Evolutionary conservation across 2,888 invertebrate genomes (phyloP), one percentile per base, ranked within the genome.

Genomic region (Germaria angustata): DNA sequence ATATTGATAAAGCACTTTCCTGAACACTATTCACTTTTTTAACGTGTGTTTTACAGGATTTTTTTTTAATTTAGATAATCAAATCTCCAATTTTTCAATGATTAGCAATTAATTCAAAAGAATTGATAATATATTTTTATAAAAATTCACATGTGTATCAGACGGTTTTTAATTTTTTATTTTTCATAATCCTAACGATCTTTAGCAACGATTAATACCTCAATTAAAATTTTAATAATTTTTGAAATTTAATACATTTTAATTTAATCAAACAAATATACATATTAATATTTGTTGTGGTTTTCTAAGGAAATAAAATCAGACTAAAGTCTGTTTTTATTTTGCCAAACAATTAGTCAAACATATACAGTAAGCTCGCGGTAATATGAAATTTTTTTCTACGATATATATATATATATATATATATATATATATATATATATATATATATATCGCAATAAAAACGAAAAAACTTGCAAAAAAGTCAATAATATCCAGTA

Each of bases 131-230:
- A 22, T 4, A 13, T 28, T 57, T 46, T 20, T 20, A 20, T 11
- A 46, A 15, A 41, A 17, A 9, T 20, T 41, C n/a, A 2, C 15
- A 4, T 41, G 17, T 17, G n/a, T 17, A 4, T 44, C 7, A 17
- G 1, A 44, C 0, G n/a, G 7, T 15, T 15, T 41, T n/a, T 6
- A 4, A 34, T 55, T 55, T 2, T 5, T 11, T 55, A 4, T 24
- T 39, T 8, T 15, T n/a, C 34, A 28, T 3, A 28, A 28, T 28
- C 6, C 28, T 28, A 17, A 55, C 24, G 46, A 71, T 57, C 46
- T 71, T 71, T 57, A 44, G 34, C 32, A 57, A 15, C 46, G 34
- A 69, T 55, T 55, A 69, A 57, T 55, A 22, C n/a, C n/a, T 24
- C 5, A 13, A 44, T 24, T 5, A 6, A 22, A 22, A n/a, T 57